These are phyloP conservation scores for Quadroppia sp. DNA, from an alignment of 2,888 invertebrate species.

Conservation along the genomic window DNA sequence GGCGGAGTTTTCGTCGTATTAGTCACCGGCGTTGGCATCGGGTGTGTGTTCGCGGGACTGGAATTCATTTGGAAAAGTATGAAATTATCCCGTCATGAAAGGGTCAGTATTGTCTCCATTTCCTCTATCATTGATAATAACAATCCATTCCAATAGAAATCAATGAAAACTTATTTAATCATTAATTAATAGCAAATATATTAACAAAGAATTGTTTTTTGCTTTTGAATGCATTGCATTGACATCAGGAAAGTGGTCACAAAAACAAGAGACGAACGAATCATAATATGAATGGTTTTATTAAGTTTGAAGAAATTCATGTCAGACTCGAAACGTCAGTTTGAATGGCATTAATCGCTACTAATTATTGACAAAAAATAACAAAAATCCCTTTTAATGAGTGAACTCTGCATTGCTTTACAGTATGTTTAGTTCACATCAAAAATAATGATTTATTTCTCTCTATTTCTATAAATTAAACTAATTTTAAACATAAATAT, in stretches of 20 bases:
- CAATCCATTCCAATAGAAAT: too few species aligned
- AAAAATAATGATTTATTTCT: neutral
- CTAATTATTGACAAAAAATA: neutral
- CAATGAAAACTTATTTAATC: too few species aligned
- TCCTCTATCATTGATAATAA: too few species aligned
- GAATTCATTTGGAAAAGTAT: slow-evolving; percentile 45
- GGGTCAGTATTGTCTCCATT: slow-evolving; percentile 32
- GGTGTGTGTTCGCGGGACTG: slow-evolving; percentile 44
- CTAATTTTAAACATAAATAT: too few species aligned
- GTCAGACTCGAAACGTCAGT: slow-evolving; percentile 33
- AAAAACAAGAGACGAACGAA: slow-evolving; percentile 14
- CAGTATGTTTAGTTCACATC: neutral
- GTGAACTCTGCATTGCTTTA: neutral
- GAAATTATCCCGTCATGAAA: slow-evolving; percentile 44
- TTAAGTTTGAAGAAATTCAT: slow-evolving; percentile 38
- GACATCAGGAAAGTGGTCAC: neutral
- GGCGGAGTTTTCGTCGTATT: slow-evolving; percentile 48
- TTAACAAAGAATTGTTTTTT: too few species aligned
- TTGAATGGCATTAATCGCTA: neutral
- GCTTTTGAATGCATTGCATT: neutral
- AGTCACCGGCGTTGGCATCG: slow-evolving; percentile 47
- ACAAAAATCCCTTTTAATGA: neutral
- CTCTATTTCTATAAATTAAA: neutral
- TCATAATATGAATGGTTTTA: slow-evolving; percentile 27
- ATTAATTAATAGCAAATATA: too few species aligned